Evolutionary conservation across 53 echinoderm and acorn worm genomes (phyloP).

Genomic region (Actinopyga echinites): DNA sequence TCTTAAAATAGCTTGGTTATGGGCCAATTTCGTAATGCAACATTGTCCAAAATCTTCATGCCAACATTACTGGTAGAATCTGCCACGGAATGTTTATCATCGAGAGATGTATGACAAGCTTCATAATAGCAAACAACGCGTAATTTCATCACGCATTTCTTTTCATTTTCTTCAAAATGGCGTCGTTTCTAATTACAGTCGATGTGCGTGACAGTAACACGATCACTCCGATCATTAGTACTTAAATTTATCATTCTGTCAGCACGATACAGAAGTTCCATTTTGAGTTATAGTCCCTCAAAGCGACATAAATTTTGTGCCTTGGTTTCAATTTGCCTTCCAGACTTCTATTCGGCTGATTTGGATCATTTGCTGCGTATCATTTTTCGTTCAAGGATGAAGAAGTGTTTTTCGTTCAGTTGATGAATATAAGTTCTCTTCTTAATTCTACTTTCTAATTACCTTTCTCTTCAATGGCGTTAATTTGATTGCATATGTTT

Average conservation of each 20-base stretch:
- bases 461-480: background rate
- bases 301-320: conserved; percentile 24
- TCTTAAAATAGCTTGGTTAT: no score
- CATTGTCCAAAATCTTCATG: no score
- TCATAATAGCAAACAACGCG: no score
- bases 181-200: no score
- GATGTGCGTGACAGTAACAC: no score
- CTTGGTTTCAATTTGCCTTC: conserved; percentile 40
- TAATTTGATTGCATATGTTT: no score
- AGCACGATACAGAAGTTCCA: background rate
- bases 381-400: background rate
- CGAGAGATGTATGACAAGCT: no score
- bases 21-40: no score
- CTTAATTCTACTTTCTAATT: background rate
- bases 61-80: no score
- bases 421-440: background rate
- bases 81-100: no score
- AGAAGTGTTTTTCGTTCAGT: background rate
- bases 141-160: no score
- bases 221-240: background rate
- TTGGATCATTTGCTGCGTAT: background rate
- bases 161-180: no score
- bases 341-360: background rate
- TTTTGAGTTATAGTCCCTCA: background rate
- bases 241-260: background rate